Percentiles rank a stretch among this genome's conserved stretches.
phyloP scores from a whole-genome alignment of 1,140 invertebrate genomes.

The Drosophila bocki region DNA sequence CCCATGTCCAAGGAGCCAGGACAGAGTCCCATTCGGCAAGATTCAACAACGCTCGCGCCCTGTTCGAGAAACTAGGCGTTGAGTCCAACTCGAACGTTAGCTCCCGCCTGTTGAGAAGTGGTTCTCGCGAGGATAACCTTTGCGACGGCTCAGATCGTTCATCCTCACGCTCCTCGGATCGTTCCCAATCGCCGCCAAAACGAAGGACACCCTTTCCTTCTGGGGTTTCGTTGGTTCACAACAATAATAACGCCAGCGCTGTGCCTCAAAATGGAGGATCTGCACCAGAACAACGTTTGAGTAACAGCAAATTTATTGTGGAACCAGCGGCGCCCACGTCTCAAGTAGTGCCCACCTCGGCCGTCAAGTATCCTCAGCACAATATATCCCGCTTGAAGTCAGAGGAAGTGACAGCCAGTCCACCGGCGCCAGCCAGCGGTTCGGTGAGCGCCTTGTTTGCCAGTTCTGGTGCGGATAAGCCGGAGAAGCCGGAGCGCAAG shows the following conservation, averaged over 20 bases:
- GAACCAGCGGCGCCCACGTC: constrained; percentile 40
- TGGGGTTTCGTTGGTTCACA: constrained; percentile 64
- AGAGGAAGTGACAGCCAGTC: constrained; percentile 75
- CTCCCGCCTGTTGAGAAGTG: constrained; percentile 71
- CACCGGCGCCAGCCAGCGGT: constrained; percentile 31
- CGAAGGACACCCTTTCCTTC: constrained; percentile 78
- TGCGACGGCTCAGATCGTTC: constrained; percentile 78
- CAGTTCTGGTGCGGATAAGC: constrained; percentile 85
- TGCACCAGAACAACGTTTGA: constrained; percentile 50
- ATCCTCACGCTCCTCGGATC: constrained; percentile 80
- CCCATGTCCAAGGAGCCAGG: constrained; percentile 82
- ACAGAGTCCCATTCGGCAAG: constrained; percentile 95
- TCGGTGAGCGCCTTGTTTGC: constrained; percentile 69
- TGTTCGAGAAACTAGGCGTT: constrained; percentile 96
- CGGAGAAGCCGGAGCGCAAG: constrained; percentile 92
- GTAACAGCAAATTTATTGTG: constrained; percentile 75
- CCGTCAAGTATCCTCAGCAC: constrained; percentile 61
- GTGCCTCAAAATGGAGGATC: constrained; percentile 21
- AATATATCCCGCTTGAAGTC: constrained; percentile 84
- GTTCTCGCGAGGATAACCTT: constrained; percentile 82
- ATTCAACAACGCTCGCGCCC: constrained; percentile 95
- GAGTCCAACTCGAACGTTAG: constrained; percentile 87
- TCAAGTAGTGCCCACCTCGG: constrained; percentile 8
- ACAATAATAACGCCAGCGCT: constrained; percentile 62
- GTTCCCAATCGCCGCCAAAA: constrained; percentile 82